Percentiles rank a stretch among this genome's conserved stretches.
phyloP scores from a whole-genome alignment of 2,888 invertebrate genomes.

The Nemoura dubitans region DNA sequence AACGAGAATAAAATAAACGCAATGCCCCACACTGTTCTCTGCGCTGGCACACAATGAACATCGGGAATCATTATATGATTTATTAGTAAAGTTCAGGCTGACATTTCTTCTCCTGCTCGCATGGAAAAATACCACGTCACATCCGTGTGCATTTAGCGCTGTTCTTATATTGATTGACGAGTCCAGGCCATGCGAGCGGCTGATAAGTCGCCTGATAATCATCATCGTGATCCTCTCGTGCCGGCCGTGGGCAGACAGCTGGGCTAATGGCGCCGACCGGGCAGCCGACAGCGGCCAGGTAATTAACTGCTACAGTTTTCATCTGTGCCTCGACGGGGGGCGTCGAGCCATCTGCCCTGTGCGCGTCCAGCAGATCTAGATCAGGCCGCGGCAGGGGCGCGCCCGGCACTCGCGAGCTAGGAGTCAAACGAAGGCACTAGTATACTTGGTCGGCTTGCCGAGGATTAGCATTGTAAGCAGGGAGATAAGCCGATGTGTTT shows the following conservation, averaged over 20 bases:
- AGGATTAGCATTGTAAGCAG: neutral
- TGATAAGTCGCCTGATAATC: neutral
- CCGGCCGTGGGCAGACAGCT: neutral
- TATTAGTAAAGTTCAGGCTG: too few relatives aligned
- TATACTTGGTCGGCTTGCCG: neutral
- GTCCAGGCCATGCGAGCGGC: neutral
- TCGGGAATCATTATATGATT: too few relatives aligned
- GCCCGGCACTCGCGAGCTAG: neutral
- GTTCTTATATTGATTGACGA: too few relatives aligned
- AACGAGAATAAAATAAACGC: too few relatives aligned
- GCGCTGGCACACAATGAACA: too few relatives aligned
- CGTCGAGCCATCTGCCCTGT: conserved; percentile 19
- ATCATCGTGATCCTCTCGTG: neutral
- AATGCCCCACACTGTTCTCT: too few relatives aligned
- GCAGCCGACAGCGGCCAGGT: conserved; percentile 37
- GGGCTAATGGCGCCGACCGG: conserved; percentile 27
- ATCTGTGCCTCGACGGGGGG: conserved; percentile 60
- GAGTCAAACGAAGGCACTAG: neutral
- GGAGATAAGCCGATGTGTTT: neutral
- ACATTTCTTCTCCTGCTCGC: too few relatives aligned
- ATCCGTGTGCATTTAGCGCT: too few relatives aligned
- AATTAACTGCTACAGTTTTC: conserved; percentile 51
- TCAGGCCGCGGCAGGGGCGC: neutral
- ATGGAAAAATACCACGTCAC: too few relatives aligned
- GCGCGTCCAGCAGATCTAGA: neutral